A percentile compares a stretch with the other conserved stretches of the same genome.
phyloP scores from a whole-genome alignment of 2,113 vertebrate species.

The Bufo bufo region DNA sequence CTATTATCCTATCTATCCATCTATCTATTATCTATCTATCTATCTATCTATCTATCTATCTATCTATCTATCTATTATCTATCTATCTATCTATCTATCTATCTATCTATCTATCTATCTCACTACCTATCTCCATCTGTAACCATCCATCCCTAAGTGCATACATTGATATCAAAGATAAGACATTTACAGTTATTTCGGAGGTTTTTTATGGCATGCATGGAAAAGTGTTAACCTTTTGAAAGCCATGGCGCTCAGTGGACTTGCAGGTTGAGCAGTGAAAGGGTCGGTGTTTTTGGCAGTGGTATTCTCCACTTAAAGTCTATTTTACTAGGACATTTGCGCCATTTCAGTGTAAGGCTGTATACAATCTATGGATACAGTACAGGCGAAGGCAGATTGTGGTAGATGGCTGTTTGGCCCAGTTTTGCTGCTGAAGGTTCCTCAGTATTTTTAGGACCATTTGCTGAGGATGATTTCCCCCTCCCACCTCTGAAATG shows the following conservation, averaged over 20 bases:
- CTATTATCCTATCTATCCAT: too few relatives aligned
- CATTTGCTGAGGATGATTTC: neutral
- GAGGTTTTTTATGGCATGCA: neutral
- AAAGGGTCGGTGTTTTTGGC: constrained; percentile 3
- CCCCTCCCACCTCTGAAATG: neutral
- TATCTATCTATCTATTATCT: too few relatives aligned
- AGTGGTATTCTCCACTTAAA: neutral
- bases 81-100: neutral
- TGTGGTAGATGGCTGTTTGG: neutral
- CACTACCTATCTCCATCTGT: neutral
- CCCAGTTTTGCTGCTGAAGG: constrained; percentile 5
- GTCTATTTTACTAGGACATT: constrained; percentile 17
- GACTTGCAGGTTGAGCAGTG: neutral
- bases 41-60: too few relatives aligned
- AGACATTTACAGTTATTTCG: neutral
- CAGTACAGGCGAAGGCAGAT: neutral
- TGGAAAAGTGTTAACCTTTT: neutral
- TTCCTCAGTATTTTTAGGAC: constrained; percentile 8
- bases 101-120: constrained; percentile 17
- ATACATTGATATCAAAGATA: neutral
- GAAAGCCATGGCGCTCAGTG: neutral
- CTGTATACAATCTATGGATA: neutral
- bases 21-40: too few relatives aligned
- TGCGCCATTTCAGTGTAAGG: neutral
- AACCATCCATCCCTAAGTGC: neutral